These are phyloP conservation scores for Gorsachius goisagi DNA, from an alignment of 2,113 vertebrate genomes.

Conservation along the genomic window DNA sequence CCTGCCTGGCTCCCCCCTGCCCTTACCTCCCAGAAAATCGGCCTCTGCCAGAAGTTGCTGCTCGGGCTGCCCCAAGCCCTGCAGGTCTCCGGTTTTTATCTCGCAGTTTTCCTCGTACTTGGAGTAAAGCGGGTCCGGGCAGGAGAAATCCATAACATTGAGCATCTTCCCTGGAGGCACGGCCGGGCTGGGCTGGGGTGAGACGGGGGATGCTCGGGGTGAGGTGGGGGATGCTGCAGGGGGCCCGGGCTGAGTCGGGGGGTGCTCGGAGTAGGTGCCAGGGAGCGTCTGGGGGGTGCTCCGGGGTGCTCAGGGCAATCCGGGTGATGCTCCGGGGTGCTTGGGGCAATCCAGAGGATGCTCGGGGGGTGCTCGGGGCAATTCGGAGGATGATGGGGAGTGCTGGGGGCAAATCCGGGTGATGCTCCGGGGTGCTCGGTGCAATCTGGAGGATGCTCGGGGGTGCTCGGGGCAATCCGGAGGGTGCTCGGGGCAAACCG, in stretches of 20 bases:
- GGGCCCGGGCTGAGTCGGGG: accelerated
- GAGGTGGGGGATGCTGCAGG: background rate
- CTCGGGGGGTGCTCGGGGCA: background rate
- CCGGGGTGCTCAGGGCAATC: too few species aligned
- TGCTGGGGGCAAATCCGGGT: too few species aligned
- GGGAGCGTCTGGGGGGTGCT: too few species aligned
- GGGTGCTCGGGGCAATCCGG: too few species aligned
- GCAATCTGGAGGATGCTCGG: background rate
- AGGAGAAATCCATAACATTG: conserved; percentile 91
- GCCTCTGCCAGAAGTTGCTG: conserved; percentile 78
- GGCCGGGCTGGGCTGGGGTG: background rate
- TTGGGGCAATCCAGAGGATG: too few species aligned
- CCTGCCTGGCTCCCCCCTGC: background rate
- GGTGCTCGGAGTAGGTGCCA: background rate
- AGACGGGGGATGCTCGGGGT: background rate
- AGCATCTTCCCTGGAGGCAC: conserved; percentile 80
- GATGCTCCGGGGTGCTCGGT: background rate
- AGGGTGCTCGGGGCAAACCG: too few species aligned
- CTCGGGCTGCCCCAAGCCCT: conserved; percentile 61
- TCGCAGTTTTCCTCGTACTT: conserved; percentile 85
- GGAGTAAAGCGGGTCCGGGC: conserved; percentile 86
- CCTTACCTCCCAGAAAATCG: conserved; percentile 85
- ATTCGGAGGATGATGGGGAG: too few species aligned
- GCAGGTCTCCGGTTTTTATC: conserved; percentile 66
- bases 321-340: too few species aligned